These are phyloP conservation scores for Catotricha subobsoleta DNA, from an alignment of 2,888 invertebrate genomes.

Conservation along the genomic window DNA sequence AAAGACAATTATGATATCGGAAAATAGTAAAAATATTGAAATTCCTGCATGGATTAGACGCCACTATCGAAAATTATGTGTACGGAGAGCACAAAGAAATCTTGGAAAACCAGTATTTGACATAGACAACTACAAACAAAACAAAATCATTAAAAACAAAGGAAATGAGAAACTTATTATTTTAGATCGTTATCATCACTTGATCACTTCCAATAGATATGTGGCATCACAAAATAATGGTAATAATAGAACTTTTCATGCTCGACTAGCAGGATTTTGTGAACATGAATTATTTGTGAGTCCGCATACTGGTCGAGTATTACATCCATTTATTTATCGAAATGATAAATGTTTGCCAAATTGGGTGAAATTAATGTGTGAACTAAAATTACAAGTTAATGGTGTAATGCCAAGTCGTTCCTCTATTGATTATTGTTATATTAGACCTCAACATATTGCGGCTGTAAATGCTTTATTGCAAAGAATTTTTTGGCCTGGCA, in stretches of 20 bases:
- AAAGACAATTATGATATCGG: slow-evolving; percentile 18
- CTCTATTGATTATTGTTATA: slow-evolving; percentile 70
- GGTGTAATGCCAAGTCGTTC: slow-evolving; percentile 32
- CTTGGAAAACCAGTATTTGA: slow-evolving; percentile 37
- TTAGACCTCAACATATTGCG: slow-evolving; percentile 72
- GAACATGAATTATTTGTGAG: slow-evolving; percentile 43
- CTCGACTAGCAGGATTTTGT: slow-evolving; percentile 34
- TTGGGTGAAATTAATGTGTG: slow-evolving; percentile 45
- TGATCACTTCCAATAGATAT: neutral
- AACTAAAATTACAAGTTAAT: slow-evolving; percentile 27
- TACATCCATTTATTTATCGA: slow-evolving; percentile 71
- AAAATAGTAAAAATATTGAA: slow-evolving; percentile 16
- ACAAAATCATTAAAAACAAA: slow-evolving; percentile 2
- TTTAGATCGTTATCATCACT: slow-evolving; percentile 24
- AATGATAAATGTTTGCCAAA: slow-evolving; percentile 45
- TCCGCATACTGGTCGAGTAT: slow-evolving; percentile 46
- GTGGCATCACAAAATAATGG: neutral
- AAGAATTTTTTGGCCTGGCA: slow-evolving; percentile 82
- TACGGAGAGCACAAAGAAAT: slow-evolving; percentile 38
- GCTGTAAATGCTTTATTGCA: slow-evolving; percentile 69
- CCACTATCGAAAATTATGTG: slow-evolving; percentile 37
- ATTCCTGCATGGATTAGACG: slow-evolving; percentile 27
- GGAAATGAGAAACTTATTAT: slow-evolving; percentile 16
- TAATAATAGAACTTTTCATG: slow-evolving; percentile 23
- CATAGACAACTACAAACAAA: slow-evolving; percentile 29